Conservation (phyloP, 2,888 invertebrate species). For the Brachyptera risi region DNA sequence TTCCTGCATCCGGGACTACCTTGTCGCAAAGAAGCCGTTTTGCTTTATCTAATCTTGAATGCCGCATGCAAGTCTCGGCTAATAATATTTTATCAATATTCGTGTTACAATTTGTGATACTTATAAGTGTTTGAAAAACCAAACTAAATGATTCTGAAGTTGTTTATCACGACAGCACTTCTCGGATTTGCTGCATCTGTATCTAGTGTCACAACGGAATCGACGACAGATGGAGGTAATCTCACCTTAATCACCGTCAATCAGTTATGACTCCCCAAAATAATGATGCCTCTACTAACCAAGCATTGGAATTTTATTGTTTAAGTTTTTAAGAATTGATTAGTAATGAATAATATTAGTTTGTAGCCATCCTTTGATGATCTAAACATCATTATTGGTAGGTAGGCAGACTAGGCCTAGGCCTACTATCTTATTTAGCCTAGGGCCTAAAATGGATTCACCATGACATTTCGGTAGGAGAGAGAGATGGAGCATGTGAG, state of each 20-base stretch:
- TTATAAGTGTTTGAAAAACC: constrained; percentile 1
- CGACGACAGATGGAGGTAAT: constrained; percentile 34
- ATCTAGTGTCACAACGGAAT: constrained; percentile 31
- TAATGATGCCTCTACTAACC: too few species aligned
- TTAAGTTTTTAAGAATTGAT: too few species aligned
- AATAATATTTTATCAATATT: not conserved
- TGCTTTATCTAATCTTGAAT: constrained; percentile 12
- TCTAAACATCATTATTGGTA: too few species aligned
- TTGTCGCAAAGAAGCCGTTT: constrained; percentile 17
- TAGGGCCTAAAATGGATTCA: too few species aligned
- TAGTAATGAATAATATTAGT: too few species aligned
- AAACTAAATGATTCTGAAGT: constrained; percentile 9
- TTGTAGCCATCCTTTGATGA: too few species aligned
- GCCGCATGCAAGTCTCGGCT: constrained; percentile 4
- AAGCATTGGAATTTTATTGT: too few species aligned
- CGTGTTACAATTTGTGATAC: not conserved
- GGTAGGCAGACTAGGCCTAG: too few species aligned
- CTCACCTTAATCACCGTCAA: constrained; percentile 4
- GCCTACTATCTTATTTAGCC: too few species aligned
- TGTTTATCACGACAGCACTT: constrained; percentile 24
- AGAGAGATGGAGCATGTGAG: not conserved
- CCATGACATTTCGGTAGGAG: not conserved
- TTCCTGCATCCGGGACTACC: constrained; percentile 28
- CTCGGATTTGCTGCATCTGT: constrained; percentile 32
- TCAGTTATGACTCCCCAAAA: not conserved